These are phyloP conservation scores for Creontiades dilutus DNA, from an alignment of 2,888 invertebrate genomes.

Conservation along the genomic window DNA sequence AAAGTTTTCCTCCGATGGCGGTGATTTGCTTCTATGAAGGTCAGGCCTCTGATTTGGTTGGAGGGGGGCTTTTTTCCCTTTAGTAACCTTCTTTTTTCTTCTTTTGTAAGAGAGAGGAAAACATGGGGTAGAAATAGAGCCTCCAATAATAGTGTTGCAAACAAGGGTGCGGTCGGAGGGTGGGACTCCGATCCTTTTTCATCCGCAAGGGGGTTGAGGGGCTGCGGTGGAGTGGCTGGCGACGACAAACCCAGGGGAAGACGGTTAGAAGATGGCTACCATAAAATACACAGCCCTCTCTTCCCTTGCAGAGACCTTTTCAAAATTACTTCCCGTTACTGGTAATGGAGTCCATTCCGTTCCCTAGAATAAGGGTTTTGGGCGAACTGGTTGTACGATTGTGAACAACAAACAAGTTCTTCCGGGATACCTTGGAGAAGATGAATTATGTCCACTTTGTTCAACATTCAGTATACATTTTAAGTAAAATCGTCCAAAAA, in stretches of 20 bases:
- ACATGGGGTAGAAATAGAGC: not conserved
- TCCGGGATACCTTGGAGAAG: too few species aligned
- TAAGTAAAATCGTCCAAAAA: too few species aligned
- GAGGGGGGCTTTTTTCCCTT: not conserved
- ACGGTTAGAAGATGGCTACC: slow-evolving; percentile 10
- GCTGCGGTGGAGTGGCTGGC: not conserved
- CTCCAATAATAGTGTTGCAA: slow-evolving; percentile 5
- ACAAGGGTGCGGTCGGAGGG: not conserved
- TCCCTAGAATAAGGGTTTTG: not conserved
- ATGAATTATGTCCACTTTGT: too few species aligned
- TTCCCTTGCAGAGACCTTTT: not conserved
- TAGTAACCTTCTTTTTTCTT: not conserved
- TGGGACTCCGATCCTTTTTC: not conserved
- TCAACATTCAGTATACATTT: too few species aligned
- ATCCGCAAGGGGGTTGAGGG: slow-evolving; percentile 4
- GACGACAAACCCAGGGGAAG: slow-evolving; percentile 2
- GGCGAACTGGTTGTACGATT: too few species aligned
- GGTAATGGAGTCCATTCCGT: not conserved
- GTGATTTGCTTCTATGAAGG: slow-evolving; percentile 22
- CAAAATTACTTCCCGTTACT: not conserved
- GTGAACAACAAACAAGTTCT: too few species aligned
- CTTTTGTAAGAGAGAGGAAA: not conserved
- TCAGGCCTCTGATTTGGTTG: not conserved
- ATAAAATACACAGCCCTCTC: not conserved
- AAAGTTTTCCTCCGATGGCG: slow-evolving; percentile 24